Percentiles rank a stretch among this genome's conserved stretches.
phyloP scores from a whole-genome alignment of 2,113 vertebrate species.

The Catharus bicknelli region DNA sequence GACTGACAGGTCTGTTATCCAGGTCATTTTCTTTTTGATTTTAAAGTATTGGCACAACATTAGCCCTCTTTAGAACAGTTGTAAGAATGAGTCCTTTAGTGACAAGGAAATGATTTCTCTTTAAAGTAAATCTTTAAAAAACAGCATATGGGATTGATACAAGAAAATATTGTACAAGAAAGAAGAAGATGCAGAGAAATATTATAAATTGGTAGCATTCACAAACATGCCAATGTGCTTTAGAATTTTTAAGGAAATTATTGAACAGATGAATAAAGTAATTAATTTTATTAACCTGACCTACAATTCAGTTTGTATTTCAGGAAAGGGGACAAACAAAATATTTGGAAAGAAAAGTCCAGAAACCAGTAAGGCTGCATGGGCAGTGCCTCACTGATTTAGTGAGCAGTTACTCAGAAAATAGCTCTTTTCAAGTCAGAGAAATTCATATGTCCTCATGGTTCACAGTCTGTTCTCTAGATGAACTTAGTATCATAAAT shows the following conservation, averaged over 20 bases:
- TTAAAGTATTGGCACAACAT: background rate
- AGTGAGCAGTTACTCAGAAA: background rate
- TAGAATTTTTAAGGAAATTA: background rate
- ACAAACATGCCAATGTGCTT: background rate
- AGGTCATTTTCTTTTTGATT: slow-evolving; percentile 5
- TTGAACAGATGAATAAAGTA: background rate
- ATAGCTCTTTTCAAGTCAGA: background rate
- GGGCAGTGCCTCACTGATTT: background rate
- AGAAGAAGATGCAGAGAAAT: background rate
- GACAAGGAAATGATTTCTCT: background rate
- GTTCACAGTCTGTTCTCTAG: background rate
- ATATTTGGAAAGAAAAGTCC: background rate
- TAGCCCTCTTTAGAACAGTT: background rate
- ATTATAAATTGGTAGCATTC: background rate
- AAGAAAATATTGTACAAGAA: background rate
- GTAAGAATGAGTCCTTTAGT: background rate
- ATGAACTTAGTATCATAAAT: background rate
- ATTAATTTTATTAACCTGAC: slow-evolving; percentile 9
- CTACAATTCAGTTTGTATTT: background rate
- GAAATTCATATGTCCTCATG: background rate
- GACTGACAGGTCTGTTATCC: background rate
- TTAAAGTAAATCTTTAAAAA: background rate
- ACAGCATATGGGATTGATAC: background rate
- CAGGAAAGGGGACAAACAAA: background rate
- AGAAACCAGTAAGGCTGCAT: background rate